Conservation (phyloP, 2,113 vertebrate genomes). For the Grammomys dolichurus region DNA sequence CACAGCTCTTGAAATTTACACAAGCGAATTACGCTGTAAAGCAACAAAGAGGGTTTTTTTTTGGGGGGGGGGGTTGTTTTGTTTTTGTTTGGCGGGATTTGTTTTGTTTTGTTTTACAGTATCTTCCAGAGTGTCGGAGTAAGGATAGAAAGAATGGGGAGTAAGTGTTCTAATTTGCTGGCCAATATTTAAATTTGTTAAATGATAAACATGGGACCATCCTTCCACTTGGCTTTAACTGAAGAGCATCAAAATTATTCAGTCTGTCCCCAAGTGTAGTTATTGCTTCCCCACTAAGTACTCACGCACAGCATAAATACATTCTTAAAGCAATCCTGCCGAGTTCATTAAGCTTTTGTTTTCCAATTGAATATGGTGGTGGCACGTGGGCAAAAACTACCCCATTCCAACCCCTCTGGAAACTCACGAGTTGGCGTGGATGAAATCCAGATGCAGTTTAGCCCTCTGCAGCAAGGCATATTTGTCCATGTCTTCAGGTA, state of each 20-base stretch:
- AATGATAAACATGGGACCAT: neutral
- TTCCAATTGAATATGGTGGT: neutral
- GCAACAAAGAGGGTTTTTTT: neutral
- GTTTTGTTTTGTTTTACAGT: constrained; percentile 15
- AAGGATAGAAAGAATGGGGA: neutral
- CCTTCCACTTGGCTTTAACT: neutral
- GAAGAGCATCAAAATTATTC: neutral
- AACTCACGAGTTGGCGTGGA: constrained; percentile 84
- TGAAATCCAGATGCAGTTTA: constrained; percentile 77
- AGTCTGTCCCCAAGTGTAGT: neutral
- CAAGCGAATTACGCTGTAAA: neutral
- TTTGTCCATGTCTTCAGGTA: neutral
- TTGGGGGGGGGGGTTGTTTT: no score
- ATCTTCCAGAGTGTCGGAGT: neutral
- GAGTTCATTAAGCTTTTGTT: neutral
- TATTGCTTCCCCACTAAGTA: neutral
- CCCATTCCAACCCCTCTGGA: fast-evolving
- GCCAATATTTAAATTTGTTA: neutral
- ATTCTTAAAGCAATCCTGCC: neutral
- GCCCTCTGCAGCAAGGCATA: constrained; percentile 71
- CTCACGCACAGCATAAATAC: neutral
- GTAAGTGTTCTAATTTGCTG: neutral
- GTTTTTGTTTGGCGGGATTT: no score
- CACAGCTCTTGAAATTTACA: neutral
- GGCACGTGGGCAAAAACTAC: neutral